These are phyloP conservation scores for Enteromius unitaeniatus DNA, from an alignment of 2,797 vertebrate species.

Conservation along the genomic window DNA sequence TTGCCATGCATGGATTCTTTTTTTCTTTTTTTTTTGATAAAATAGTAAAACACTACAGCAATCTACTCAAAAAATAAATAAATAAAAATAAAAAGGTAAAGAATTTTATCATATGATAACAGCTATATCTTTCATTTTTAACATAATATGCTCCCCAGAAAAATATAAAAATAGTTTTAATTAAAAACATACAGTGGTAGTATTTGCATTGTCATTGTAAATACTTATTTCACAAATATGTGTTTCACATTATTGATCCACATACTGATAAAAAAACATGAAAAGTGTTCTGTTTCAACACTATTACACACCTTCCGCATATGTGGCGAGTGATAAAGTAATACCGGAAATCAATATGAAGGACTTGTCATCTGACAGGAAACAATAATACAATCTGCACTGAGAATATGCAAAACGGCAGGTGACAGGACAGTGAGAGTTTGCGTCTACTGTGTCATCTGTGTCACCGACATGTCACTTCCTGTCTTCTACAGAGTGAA, in stretches of 20 bases:
- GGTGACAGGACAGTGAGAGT: slow-evolving; percentile 22
- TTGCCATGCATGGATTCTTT: background rate
- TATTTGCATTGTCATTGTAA: background rate
- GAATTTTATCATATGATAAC: background rate
- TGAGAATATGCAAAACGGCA: slow-evolving; percentile 44
- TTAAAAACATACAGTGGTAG: background rate
- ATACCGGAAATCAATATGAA: background rate
- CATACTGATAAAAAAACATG: background rate
- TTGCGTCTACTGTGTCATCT: slow-evolving; percentile 5
- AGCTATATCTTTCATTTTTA: background rate
- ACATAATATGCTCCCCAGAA: background rate
- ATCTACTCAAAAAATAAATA: background rate
- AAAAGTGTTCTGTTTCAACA: background rate
- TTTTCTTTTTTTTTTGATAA: background rate
- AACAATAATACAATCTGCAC: slow-evolving; percentile 29
- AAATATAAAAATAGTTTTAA: background rate
- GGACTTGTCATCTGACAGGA: slow-evolving; percentile 14
- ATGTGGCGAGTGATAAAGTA: background rate
- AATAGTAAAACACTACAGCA: background rate
- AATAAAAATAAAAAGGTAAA: background rate
- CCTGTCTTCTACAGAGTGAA: slow-evolving; percentile 44
- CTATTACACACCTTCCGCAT: background rate
- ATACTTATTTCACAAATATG: background rate
- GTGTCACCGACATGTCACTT: slow-evolving; percentile 9
- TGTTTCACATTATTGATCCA: background rate